Evolutionary conservation across 2,113 vertebrate species (phyloP).

Genomic region (Rhadina sibilatrix): DNA sequence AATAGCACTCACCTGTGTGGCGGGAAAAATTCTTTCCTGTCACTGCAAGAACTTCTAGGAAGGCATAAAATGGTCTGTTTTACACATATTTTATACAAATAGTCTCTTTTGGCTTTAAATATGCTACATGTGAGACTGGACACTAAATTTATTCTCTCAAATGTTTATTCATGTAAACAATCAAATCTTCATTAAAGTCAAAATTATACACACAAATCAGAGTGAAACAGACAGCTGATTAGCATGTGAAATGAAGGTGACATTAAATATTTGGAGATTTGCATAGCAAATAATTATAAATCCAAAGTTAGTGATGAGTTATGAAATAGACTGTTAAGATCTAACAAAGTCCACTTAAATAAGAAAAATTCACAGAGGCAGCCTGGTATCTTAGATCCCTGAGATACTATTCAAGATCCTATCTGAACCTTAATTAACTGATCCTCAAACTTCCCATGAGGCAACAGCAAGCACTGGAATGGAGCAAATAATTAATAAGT

Average conservation of each 20-base stretch:
- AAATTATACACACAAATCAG: constrained; percentile 17
- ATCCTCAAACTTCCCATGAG: neutral
- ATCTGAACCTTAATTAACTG: constrained; percentile 36
- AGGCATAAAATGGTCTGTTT: neutral
- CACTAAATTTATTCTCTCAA: constrained; percentile 15
- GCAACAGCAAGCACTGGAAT: neutral
- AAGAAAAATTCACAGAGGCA: neutral
- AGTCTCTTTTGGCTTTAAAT: neutral
- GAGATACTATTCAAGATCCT: constrained; percentile 4
- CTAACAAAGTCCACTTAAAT: neutral
- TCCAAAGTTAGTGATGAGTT: neutral
- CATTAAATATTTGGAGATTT: constrained; percentile 30
- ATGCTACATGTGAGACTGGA: neutral
- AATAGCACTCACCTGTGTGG: constrained; percentile 46
- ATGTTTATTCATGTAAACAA: constrained; percentile 23
- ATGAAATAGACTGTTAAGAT: neutral
- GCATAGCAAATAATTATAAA: constrained; percentile 37
- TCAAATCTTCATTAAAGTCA: constrained; percentile 15
- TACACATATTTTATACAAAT: constrained; percentile 28
- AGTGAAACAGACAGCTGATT: neutral
- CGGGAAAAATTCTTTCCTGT: neutral
- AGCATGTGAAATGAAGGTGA: constrained; percentile 21
- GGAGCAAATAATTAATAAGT: constrained; percentile 32
- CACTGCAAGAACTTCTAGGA: neutral
- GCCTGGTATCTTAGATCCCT: neutral